phyloP scores from a whole-genome alignment of 2,113 vertebrate genomes.

The Etheostoma spectabile region DNA sequence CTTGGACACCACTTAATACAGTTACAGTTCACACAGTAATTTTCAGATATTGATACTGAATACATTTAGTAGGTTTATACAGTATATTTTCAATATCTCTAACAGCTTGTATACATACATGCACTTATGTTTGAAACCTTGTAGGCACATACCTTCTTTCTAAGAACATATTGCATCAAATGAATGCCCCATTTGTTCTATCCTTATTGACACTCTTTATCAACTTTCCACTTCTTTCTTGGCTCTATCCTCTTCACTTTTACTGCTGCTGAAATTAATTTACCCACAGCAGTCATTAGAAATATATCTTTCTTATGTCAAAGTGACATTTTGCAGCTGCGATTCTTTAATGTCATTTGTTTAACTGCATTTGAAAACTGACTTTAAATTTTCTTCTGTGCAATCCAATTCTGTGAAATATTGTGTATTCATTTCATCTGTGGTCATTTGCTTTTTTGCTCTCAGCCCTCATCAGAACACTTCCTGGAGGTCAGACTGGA shows the following conservation, averaged over 20 bases:
- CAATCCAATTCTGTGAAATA: background rate
- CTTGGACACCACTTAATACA: too few species aligned
- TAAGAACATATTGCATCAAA: background rate
- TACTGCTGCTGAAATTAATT: background rate
- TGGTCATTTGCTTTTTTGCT: conserved; percentile 7
- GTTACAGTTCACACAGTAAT: too few species aligned
- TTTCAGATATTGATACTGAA: background rate
- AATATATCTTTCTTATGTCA: background rate
- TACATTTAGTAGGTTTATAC: background rate
- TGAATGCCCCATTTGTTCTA: too few species aligned
- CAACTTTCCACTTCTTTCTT: too few species aligned
- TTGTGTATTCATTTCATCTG: background rate
- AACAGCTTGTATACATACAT: background rate
- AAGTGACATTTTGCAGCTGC: background rate
- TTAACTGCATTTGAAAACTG: background rate
- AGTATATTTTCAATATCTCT: background rate
- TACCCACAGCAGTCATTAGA: background rate
- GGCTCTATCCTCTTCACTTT: background rate
- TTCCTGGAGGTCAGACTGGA: conserved; percentile 93
- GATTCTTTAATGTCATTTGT: background rate
- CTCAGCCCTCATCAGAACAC: conserved; percentile 86
- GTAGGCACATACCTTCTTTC: background rate
- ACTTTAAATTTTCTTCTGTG: background rate
- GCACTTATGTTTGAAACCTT: background rate
- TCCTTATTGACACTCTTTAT: too few species aligned